These are phyloP conservation scores for Maconellicoccus hirsutus DNA, from an alignment of 1,140 invertebrate genomes.

Conservation along the genomic window DNA sequence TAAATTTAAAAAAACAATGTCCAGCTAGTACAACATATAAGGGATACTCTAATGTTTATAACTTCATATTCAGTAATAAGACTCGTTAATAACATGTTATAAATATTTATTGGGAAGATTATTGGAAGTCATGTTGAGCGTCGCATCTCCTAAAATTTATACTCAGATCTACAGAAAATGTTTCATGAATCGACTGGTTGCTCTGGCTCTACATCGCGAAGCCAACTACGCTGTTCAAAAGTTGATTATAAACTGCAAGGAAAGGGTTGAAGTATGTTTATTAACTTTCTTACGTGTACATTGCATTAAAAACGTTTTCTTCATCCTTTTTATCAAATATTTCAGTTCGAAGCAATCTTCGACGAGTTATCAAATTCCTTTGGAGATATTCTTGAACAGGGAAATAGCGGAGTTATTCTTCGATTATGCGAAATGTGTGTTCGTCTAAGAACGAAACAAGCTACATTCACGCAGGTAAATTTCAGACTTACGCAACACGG, in stretches of 20 bases:
- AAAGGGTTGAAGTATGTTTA: slow-evolving; percentile 42
- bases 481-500: neutral
- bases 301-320: neutral
- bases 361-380: slow-evolving; percentile 48
- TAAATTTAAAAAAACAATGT: neutral
- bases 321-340: slow-evolving; percentile 19
- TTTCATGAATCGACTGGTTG: slow-evolving; percentile 46
- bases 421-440: slow-evolving; percentile 53
- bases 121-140: slow-evolving; percentile 52
- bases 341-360: slow-evolving; percentile 53
- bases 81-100: neutral
- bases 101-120: slow-evolving; percentile 35
- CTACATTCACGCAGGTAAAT: slow-evolving; percentile 47
- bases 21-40: neutral
- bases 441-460: slow-evolving; percentile 51
- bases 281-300: neutral
- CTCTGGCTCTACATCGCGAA: slow-evolving; percentile 45
- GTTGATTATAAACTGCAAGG: slow-evolving; percentile 50
- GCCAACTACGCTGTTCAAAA: slow-evolving; percentile 68
- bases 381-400: slow-evolving; percentile 43
- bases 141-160: slow-evolving; percentile 48
- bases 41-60: neutral
- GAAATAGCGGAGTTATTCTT: slow-evolving; percentile 53
- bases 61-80: neutral
- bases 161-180: slow-evolving; percentile 49